Base-by-base conservation (phyloP, 1,140 invertebrate genomes). In the Zaprionus lachaisei region DNA sequence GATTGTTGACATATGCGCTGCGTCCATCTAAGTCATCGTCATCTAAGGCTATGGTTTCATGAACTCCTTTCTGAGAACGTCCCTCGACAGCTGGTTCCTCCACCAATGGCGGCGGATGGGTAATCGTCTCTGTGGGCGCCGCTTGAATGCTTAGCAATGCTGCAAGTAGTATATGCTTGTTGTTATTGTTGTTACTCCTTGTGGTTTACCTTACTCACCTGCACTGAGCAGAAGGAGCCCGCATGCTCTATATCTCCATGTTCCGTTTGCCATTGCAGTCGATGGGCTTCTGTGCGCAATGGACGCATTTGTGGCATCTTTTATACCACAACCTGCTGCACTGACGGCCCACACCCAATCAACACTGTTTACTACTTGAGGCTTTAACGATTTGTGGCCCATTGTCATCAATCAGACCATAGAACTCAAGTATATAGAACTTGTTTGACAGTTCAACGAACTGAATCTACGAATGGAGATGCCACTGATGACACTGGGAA, bases 1-100 rank as follows among this genome's bases (percentile, higher is more conserved):
- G 83, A 77, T 92, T 92, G 57, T 92, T 92, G n/a, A 92, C 84
- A 63, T 87, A 92, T 4, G 91, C 91, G 38, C 83, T 91, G 4
- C 91, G 79, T 15, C 83, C 91, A 58, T 92, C 91, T 26, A 91
- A 62, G 14, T 90, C 90, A 1, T 90, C 77, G 3, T 90, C 80
- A 4, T 72, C 54, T 31, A 31, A 31, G 6, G 80, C 83, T 34
- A 83, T 14, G 9, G 73, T 64, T 15, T 84, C 75, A 24, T 72
- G 69, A 15, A 68, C 58, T 31, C 67, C 37, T 57, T 61, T 64
- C 12, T 78, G 68, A 5, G 82, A 58, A 7, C 83, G 80, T 4
- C 77, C 61, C 14, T 87, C 80, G 2, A 47, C 66, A n/a, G 64
- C 14, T 0, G 66, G 14, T 11, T 70, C 54, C 1, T 61, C 66